Conservation (phyloP, 2,113 vertebrate genomes). For the Plestiodon gilberti region DNA sequence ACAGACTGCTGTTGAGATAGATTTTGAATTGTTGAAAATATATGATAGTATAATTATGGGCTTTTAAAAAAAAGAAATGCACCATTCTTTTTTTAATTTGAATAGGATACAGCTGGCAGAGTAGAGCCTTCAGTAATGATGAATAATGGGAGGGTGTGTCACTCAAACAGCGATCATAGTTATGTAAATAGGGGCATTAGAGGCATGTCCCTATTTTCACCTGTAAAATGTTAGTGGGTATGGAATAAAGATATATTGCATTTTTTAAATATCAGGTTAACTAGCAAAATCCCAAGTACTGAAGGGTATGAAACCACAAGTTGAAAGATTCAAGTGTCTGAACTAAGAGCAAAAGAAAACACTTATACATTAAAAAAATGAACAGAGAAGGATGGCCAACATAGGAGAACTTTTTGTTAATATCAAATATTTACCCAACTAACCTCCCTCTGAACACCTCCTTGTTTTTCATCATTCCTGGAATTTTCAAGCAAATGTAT, state of each 20-base stretch:
- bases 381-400: constrained; percentile 51
- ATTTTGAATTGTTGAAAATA: too few relatives aligned
- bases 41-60: too few relatives aligned
- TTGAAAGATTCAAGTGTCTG: background rate
- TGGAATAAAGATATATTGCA: background rate
- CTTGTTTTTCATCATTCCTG: constrained; percentile 37
- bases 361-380: constrained; percentile 26
- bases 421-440: constrained; percentile 44
- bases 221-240: too few relatives aligned
- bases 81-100: too few relatives aligned
- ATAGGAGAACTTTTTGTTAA: background rate
- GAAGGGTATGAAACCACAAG: constrained; percentile 28
- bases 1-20: too few relatives aligned
- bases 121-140: too few relatives aligned
- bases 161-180: too few relatives aligned
- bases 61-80: too few relatives aligned
- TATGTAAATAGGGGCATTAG: too few relatives aligned
- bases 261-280: background rate
- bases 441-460: constrained; percentile 47
- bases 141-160: too few relatives aligned
- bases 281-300: background rate
- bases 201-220: too few relatives aligned
- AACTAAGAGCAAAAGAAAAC: constrained; percentile 44
- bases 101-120: too few relatives aligned
- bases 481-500: constrained; percentile 7